These are phyloP conservation scores for Merluccius polli DNA, from an alignment of 2,797 vertebrate species.

Conservation along the genomic window DNA sequence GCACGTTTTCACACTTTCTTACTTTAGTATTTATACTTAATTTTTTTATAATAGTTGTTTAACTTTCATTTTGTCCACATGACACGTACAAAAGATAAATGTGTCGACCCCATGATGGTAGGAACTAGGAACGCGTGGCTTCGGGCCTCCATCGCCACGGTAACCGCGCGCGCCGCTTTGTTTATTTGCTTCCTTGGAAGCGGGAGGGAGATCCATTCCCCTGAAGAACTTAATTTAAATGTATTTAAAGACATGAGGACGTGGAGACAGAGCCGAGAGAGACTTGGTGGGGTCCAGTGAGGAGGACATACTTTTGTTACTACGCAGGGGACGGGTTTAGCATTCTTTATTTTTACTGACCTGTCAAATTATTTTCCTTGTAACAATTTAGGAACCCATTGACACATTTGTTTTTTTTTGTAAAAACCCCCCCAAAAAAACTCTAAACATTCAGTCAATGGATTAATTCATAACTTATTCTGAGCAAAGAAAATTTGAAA, in stretches of 20 bases:
- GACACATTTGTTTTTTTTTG: background rate
- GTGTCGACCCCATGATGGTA: background rate
- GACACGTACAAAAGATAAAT: background rate
- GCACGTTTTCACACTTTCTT: background rate
- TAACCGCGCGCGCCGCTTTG: background rate
- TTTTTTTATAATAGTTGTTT: background rate
- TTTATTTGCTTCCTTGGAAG: background rate
- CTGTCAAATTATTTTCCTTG: background rate
- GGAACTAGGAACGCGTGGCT: background rate
- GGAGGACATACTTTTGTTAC: background rate
- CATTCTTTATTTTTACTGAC: background rate
- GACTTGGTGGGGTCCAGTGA: background rate
- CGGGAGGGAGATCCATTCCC: background rate
- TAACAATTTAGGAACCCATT: background rate
- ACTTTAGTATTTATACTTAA: background rate
- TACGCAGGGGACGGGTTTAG: background rate
- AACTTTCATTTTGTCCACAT: background rate
- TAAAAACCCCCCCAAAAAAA: too few relatives aligned
- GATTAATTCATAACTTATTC: too few relatives aligned
- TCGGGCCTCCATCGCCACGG: background rate
- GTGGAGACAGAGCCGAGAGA: background rate
- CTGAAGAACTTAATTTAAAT: background rate
- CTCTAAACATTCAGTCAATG: background rate
- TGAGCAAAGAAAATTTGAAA: too few relatives aligned
- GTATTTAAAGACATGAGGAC: background rate